phyloP scores from a whole-genome alignment of 2,888 invertebrate species.

The Lasius fuliginosus region DNA sequence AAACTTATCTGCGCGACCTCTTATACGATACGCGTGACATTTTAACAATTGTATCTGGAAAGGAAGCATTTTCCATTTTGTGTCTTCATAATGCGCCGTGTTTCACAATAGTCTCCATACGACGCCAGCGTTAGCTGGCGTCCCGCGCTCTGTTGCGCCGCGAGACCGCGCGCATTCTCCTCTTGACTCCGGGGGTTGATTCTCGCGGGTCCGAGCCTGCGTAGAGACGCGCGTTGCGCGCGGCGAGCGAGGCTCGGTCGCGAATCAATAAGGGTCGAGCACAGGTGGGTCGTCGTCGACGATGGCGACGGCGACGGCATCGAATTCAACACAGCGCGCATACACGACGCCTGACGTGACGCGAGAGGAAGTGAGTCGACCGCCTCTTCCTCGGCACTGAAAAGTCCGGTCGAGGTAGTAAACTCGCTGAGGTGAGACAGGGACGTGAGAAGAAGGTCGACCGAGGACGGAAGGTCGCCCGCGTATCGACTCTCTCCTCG shows the following conservation, averaged over 20 bases:
- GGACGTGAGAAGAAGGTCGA: neutral
- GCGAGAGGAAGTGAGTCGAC: constrained; percentile 7
- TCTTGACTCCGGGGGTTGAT: constrained; percentile 24
- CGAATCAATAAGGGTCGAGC: constrained; percentile 78
- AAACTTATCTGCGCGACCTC: constrained; percentile 10
- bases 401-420: constrained; percentile 3
- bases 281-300: constrained; percentile 78
- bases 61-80: constrained; percentile 8
- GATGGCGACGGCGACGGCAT: constrained; percentile 56
- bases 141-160: constrained; percentile 45
- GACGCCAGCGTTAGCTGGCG: constrained; percentile 54
- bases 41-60: constrained; percentile 23
- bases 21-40: neutral
- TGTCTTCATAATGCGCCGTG: neutral
- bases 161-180: constrained; percentile 47
- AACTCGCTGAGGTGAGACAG: constrained; percentile 3
- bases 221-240: constrained; percentile 63
- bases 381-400: neutral
- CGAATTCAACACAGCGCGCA: constrained; percentile 49
- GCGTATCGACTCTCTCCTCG: neutral
- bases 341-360: constrained; percentile 59
- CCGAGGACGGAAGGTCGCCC: neutral
- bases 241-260: constrained; percentile 64
- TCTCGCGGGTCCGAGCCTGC: constrained; percentile 57
- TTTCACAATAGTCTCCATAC: constrained; percentile 17